A percentile compares a stretch with the other conserved stretches of the same genome.
Evolutionary conservation across 2,888 invertebrate genomes (phyloP).

Genomic region (Lochmaea capreae): DNA sequence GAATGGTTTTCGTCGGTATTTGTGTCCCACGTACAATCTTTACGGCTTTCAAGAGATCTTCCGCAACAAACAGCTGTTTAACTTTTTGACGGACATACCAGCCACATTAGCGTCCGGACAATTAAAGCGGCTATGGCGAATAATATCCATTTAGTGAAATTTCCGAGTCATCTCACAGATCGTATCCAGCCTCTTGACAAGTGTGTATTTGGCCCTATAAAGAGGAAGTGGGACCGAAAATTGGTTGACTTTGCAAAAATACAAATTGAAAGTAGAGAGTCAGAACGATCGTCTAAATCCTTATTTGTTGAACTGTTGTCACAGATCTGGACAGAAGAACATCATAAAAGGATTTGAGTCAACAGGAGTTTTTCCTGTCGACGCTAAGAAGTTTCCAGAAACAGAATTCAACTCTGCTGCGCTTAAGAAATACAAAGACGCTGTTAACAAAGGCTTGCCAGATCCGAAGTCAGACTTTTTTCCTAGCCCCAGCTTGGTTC

Average conservation of each 20-base stretch:
- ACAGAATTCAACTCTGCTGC: neutral
- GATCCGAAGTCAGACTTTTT: neutral
- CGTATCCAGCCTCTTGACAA: no score
- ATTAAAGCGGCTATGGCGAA: constrained; percentile 37
- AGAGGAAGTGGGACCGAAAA: neutral
- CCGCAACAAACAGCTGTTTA: constrained; percentile 35
- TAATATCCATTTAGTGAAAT: no score
- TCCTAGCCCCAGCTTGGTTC: no score
- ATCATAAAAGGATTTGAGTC: neutral
- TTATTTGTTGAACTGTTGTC: neutral
- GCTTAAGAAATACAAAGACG: constrained; percentile 1
- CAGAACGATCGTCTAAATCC: constrained; percentile 1
- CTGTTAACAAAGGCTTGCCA: neutral
- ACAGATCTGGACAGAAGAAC: neutral
- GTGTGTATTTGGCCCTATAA: no score
- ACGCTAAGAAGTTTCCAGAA: constrained; percentile 1
- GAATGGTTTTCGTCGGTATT: constrained; percentile 40
- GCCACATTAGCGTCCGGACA: constrained; percentile 42
- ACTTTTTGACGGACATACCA: constrained; percentile 41
- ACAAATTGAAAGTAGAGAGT: constrained; percentile 2
- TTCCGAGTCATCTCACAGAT: no score
- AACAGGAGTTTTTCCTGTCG: neutral
- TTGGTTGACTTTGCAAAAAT: constrained; percentile 3
- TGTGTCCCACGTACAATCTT: constrained; percentile 37
- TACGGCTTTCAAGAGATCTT: constrained; percentile 18